Evolutionary conservation across 2,113 vertebrate genomes (phyloP).

Genomic region (Ceyx cyanopectus): DNA sequence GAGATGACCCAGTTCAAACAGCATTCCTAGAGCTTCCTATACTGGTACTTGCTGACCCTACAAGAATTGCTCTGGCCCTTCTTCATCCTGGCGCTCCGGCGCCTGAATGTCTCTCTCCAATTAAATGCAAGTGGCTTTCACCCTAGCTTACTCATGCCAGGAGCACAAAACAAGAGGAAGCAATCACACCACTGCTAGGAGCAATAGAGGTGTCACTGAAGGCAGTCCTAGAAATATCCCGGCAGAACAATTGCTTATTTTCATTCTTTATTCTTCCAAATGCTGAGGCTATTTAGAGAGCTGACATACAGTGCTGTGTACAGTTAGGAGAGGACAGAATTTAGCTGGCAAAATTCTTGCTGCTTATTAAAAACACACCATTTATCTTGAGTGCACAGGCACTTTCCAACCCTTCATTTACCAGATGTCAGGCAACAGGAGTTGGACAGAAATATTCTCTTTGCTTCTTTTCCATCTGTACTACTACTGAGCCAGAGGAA

Average conservation of each 20-base stretch:
- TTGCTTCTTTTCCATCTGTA: constrained; percentile 9
- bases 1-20: background rate
- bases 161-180: background rate
- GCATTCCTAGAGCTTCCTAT: background rate
- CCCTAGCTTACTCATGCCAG: background rate
- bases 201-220: background rate
- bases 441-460: background rate
- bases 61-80: background rate
- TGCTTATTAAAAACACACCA: constrained; percentile 35
- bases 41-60: background rate
- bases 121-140: background rate
- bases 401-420: background rate
- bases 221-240: background rate
- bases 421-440: constrained; percentile 30
- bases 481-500: constrained; percentile 11
- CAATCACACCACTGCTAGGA: background rate
- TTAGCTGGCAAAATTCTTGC: constrained; percentile 12
- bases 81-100: background rate
- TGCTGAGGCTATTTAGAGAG: background rate
- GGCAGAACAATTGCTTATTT: background rate
- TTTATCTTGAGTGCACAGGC: background rate
- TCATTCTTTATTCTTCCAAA: background rate
- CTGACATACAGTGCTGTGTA: background rate
- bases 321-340: constrained; percentile 1
- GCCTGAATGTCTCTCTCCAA: background rate